Evolutionary conservation across 2,797 vertebrate genomes (phyloP).

Genomic region (Tragopan temminckii): DNA sequence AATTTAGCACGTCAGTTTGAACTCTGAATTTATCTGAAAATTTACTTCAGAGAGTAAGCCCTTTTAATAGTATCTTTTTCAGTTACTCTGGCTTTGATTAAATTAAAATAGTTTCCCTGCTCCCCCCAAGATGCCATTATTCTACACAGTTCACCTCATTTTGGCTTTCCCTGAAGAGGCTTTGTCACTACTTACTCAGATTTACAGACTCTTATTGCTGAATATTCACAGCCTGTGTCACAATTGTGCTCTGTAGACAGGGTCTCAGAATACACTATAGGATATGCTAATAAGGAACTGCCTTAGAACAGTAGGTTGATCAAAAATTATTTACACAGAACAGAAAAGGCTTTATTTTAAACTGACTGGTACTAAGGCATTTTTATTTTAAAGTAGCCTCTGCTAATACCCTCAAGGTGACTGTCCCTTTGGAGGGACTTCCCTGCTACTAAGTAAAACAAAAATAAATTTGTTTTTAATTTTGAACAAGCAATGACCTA

Average conservation of each 20-base stretch:
- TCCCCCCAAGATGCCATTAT: conserved; percentile 38
- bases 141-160: conserved; percentile 57
- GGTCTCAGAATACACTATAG: conserved; percentile 47
- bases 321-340: conserved; percentile 84
- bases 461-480: background rate
- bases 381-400: conserved; percentile 61
- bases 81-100: conserved; percentile 48
- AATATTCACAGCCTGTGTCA: conserved; percentile 61
- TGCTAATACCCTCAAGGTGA: conserved; percentile 10
- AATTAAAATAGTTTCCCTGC: conserved; percentile 46
- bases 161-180: conserved; percentile 47
- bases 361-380: conserved; percentile 66
- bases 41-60: conserved; percentile 36
- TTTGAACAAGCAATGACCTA: background rate
- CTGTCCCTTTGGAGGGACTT: background rate
- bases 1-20: conserved; percentile 31
- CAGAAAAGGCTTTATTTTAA: conserved; percentile 79
- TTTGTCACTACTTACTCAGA: conserved; percentile 62
- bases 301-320: conserved; percentile 71
- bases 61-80: conserved; percentile 62
- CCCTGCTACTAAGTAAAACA: background rate
- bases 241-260: conserved; percentile 59
- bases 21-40: conserved; percentile 32
- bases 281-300: conserved; percentile 53
- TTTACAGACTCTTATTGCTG: conserved; percentile 64